A percentile compares a stretch with the other conserved stretches of the same genome.
These are phyloP conservation scores for Anthopleura sola DNA, from an alignment of 64 coral and sea anemone species.

Conservation along the genomic window DNA sequence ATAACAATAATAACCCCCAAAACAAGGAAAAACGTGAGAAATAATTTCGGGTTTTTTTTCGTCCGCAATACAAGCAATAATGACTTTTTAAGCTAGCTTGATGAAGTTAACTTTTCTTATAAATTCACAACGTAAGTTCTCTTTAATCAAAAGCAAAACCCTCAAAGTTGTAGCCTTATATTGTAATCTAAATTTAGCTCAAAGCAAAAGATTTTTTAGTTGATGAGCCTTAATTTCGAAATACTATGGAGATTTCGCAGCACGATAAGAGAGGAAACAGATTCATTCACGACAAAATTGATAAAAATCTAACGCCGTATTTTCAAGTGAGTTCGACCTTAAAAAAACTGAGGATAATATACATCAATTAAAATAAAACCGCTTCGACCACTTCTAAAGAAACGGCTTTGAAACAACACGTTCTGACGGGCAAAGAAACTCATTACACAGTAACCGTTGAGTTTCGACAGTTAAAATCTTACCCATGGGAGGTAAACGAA, in stretches of 20 bases:
- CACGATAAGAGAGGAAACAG: not conserved
- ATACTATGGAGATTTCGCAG: not conserved
- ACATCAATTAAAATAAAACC: not conserved
- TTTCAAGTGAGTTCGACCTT: not conserved
- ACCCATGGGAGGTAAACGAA: not conserved
- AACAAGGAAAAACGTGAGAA: too few relatives aligned
- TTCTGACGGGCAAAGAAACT: not conserved
- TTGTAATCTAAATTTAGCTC: not conserved
- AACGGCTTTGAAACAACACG: not conserved
- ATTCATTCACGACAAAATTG: not conserved
- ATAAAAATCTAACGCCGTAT: slow-evolving; percentile 1
- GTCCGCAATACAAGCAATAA: too few relatives aligned
- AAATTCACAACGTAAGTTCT: too few relatives aligned
- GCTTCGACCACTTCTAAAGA: not conserved
- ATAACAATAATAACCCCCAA: too few relatives aligned
- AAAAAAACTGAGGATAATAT: not conserved
- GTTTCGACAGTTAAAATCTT: not conserved
- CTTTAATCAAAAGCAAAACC: too few relatives aligned
- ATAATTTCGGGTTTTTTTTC: too few relatives aligned
- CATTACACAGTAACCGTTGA: not conserved
- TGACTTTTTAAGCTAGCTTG: too few relatives aligned
- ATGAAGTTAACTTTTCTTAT: too few relatives aligned
- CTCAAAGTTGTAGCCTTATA: too few relatives aligned
- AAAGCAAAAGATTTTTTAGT: not conserved
- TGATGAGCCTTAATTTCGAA: not conserved